Conservation (phyloP, 2,113 vertebrate species). For the human (Homo sapiens) region GRCh38 chr7:132420001-132420500, state of each 20-base stretch:
- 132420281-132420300: neutral
- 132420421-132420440: neutral
- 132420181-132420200: neutral
- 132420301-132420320: neutral
- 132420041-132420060: neutral
- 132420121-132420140: neutral
- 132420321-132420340: neutral
- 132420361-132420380: neutral
- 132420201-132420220: neutral
- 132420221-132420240: neutral
- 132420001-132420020: neutral
- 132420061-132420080: neutral
- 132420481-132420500: neutral
- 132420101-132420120: neutral
- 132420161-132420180: neutral
- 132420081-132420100: neutral
- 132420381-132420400: neutral
- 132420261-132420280: neutral
- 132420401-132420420: neutral
- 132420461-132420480: neutral
- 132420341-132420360: neutral
- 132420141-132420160: neutral
- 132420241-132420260: neutral
- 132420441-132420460: accelerated
- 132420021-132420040: too few species aligned